These are phyloP conservation scores for Cremastinae sp. DNA, from an alignment of 2,888 invertebrate genomes.

Conservation along the genomic window DNA sequence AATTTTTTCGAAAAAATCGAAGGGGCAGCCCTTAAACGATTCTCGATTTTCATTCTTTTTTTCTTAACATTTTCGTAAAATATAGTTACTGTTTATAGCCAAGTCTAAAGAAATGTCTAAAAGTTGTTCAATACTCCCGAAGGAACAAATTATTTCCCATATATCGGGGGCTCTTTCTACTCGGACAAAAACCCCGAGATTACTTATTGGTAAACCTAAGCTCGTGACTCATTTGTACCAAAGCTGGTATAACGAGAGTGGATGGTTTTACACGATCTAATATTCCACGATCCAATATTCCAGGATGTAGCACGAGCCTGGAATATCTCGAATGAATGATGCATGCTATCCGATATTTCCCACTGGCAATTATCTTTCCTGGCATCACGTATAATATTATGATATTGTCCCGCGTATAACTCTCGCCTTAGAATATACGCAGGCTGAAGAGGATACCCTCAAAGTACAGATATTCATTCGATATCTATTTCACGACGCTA, in stretches of 20 bases:
- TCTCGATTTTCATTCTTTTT: too few relatives aligned
- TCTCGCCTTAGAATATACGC: constrained; percentile 11
- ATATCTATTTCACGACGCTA: not conserved
- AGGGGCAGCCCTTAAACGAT: too few relatives aligned
- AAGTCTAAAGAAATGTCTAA: too few relatives aligned
- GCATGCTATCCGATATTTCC: constrained; percentile 34
- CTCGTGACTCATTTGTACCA: not conserved
- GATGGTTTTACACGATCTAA: constrained; percentile 42
- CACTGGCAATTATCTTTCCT: constrained; percentile 42
- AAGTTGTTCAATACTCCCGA: too few relatives aligned
- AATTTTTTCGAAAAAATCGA: too few relatives aligned
- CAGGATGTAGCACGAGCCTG: constrained; percentile 6
- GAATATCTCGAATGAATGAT: constrained; percentile 39
- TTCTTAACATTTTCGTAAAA: too few relatives aligned
- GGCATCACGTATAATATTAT: constrained; percentile 42
- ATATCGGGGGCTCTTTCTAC: too few relatives aligned
- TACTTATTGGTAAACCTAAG: not conserved
- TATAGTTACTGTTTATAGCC: too few relatives aligned
- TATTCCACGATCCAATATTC: constrained; percentile 39
- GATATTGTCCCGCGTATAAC: constrained; percentile 19
- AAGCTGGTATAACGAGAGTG: constrained; percentile 25
- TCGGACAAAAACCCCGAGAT: not conserved
- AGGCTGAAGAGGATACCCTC: constrained; percentile 10
- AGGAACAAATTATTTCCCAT: too few relatives aligned
- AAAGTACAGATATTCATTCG: not conserved